Conservation (phyloP, 30 jellyfish, hydroid and myxozoan species). For the Turritopsis dohrnii region DNA sequence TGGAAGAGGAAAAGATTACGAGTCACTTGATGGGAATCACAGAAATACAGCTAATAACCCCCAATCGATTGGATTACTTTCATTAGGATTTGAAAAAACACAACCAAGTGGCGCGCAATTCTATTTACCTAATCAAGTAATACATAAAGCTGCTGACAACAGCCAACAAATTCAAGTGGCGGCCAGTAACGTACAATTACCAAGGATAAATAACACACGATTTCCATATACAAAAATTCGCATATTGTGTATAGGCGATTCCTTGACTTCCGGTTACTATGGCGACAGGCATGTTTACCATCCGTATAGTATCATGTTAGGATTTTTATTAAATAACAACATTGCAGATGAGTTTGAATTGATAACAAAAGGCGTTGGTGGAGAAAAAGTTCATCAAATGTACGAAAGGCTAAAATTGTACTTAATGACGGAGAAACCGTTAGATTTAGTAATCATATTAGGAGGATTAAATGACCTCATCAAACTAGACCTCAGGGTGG, state of each 20-base stretch:
- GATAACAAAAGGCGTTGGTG: slow-evolving; percentile 35
- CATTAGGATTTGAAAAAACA: not conserved
- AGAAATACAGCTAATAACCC: not conserved
- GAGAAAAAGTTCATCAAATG: slow-evolving; percentile 45
- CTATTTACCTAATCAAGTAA: not conserved
- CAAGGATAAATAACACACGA: not conserved
- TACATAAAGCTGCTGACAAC: not conserved
- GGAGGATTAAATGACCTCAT: slow-evolving; percentile 36
- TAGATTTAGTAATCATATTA: slow-evolving; percentile 27
- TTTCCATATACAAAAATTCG: slow-evolving; percentile 18
- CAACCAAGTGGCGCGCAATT: not conserved
- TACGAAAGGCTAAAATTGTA: slow-evolving; percentile 3
- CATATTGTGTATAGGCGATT: slow-evolving; percentile 32
- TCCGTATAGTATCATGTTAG: slow-evolving; percentile 22
- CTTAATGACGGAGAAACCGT: slow-evolving; percentile 30
- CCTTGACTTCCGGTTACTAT: slow-evolving; percentile 33
- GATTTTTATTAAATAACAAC: slow-evolving; percentile 12
- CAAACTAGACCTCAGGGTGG: slow-evolving; percentile 26
- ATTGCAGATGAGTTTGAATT: slow-evolving; percentile 32
- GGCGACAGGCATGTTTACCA: slow-evolving; percentile 34
- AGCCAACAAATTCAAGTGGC: not conserved
- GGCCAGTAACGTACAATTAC: not conserved
- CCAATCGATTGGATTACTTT: not conserved
- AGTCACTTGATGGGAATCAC: not conserved
- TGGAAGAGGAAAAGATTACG: not conserved